Conservation (phyloP, 2,113 vertebrate genomes). For the Perca schrenkii region DNA sequence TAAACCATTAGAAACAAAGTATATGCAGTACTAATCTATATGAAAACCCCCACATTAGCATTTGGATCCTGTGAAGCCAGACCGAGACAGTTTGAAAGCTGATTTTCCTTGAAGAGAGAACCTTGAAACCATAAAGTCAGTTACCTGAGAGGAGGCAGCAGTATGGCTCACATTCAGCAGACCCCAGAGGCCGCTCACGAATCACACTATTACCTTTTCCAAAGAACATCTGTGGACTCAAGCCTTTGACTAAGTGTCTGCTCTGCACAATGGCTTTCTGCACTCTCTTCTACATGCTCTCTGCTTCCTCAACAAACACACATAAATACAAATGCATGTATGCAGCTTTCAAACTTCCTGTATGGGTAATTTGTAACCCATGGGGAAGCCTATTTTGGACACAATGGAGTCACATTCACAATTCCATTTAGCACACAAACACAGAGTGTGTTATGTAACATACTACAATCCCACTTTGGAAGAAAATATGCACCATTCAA, state of each 20-base stretch:
- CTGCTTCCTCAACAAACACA: slow-evolving; percentile 18
- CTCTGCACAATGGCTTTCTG: slow-evolving; percentile 7
- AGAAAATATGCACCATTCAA: slow-evolving; percentile 43
- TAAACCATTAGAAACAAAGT: slow-evolving; percentile 9
- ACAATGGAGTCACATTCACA: slow-evolving; percentile 45
- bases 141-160: slow-evolving; percentile 52
- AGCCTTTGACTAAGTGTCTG: slow-evolving; percentile 32
- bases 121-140: slow-evolving; percentile 41
- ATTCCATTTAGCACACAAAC: slow-evolving; percentile 33
- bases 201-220: slow-evolving; percentile 33
- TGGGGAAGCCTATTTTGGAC: slow-evolving; percentile 51
- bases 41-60: slow-evolving; percentile 19
- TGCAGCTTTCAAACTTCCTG: slow-evolving; percentile 46
- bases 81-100: not conserved
- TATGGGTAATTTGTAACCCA: slow-evolving; percentile 28
- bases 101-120: slow-evolving; percentile 36
- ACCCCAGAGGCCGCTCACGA: slow-evolving; percentile 43
- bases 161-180: slow-evolving; percentile 36
- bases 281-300: slow-evolving; percentile 5
- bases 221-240: slow-evolving; percentile 56
- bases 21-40: slow-evolving; percentile 12
- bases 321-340: slow-evolving; percentile 28
- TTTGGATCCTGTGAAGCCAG: slow-evolving; percentile 1
- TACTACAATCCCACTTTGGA: slow-evolving; percentile 37
- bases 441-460: slow-evolving; percentile 49